These are phyloP conservation scores for Stigmatopora argus DNA, from an alignment of 2,113 vertebrate genomes.

Conservation along the genomic window DNA sequence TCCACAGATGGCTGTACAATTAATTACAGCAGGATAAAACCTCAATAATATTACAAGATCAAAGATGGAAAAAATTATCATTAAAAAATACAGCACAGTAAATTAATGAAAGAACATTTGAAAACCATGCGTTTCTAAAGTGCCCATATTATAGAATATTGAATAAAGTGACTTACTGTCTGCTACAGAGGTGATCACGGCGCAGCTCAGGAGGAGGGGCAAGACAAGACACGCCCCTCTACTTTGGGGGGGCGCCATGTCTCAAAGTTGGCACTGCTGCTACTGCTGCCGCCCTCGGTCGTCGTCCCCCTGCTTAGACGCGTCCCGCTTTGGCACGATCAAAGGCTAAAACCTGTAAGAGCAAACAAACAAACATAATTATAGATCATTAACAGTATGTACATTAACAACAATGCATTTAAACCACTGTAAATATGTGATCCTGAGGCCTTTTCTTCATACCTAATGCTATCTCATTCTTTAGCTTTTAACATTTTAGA, in stretches of 20 bases:
- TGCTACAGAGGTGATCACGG: constrained; percentile 72
- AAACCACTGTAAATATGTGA: background rate
- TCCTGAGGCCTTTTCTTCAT: background rate
- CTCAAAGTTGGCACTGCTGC: constrained; percentile 73
- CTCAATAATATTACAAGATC: background rate
- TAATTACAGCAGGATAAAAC: constrained; percentile 7
- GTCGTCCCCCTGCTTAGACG: constrained; percentile 55
- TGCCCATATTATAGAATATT: background rate
- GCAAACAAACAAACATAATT: constrained; percentile 34
- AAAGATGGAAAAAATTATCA: background rate
- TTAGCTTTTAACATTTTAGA: background rate
- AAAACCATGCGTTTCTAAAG: background rate
- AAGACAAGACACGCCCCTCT: constrained; percentile 68
- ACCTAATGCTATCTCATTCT: background rate
- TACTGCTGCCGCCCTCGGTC: constrained; percentile 67
- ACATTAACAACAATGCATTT: constrained; percentile 34
- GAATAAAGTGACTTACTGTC: constrained; percentile 79
- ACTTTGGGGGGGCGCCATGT: constrained; percentile 72
- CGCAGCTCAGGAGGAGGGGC: constrained; percentile 78
- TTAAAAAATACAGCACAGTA: too few species aligned
- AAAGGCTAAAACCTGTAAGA: constrained; percentile 73
- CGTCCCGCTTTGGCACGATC: constrained; percentile 71
- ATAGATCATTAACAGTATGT: constrained; percentile 32
- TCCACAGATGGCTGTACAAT: constrained; percentile 13
- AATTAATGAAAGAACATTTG: background rate